A percentile compares a stretch with the other conserved stretches of the same genome.
These are phyloP conservation scores for Hybognathus amarus DNA, from an alignment of 2,797 vertebrate species.

Conservation along the genomic window DNA sequence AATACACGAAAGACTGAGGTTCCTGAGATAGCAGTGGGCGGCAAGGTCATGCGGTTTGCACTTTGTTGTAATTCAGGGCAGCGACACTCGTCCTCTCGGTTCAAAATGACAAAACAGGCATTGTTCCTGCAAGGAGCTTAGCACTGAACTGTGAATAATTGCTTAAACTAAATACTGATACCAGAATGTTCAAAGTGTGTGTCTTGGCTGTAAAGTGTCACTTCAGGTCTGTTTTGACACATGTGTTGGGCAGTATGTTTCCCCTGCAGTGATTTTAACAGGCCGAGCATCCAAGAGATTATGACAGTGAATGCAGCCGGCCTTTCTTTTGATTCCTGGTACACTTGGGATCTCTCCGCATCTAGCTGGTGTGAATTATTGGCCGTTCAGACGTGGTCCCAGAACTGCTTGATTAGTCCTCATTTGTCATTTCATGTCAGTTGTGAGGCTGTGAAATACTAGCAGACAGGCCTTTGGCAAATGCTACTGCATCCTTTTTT, in stretches of 20 bases:
- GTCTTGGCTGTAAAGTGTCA: conserved; percentile 5
- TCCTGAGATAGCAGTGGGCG: conserved; percentile 23
- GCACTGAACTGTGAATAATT: conserved; percentile 26
- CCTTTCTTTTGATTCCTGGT: conserved; percentile 6
- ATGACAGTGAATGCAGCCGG: conserved; percentile 1
- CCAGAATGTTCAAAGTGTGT: neutral
- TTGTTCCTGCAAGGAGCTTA: conserved; percentile 8
- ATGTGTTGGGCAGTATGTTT: neutral
- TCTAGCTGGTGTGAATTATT: conserved; percentile 13
- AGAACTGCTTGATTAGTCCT: conserved; percentile 46
- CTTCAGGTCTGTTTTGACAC: conserved; percentile 26
- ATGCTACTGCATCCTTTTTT: neutral
- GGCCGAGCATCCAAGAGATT: neutral
- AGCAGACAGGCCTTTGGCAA: conserved; percentile 9
- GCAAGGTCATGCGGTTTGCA: conserved; percentile 36
- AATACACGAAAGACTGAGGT: conserved; percentile 22
- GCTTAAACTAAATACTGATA: conserved; percentile 4
- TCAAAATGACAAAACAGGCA: conserved; percentile 9
- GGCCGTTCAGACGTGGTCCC: conserved; percentile 8
- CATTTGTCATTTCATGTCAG: conserved; percentile 1
- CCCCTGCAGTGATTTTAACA: conserved; percentile 4
- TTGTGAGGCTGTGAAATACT: conserved; percentile 19
- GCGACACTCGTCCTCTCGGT: neutral
- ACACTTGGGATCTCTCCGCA: neutral
- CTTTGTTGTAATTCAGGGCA: conserved; percentile 36